These are phyloP conservation scores for Erinaceus europaeus DNA, from an alignment of 2,113 vertebrate species.

Conservation along the genomic window DNA sequence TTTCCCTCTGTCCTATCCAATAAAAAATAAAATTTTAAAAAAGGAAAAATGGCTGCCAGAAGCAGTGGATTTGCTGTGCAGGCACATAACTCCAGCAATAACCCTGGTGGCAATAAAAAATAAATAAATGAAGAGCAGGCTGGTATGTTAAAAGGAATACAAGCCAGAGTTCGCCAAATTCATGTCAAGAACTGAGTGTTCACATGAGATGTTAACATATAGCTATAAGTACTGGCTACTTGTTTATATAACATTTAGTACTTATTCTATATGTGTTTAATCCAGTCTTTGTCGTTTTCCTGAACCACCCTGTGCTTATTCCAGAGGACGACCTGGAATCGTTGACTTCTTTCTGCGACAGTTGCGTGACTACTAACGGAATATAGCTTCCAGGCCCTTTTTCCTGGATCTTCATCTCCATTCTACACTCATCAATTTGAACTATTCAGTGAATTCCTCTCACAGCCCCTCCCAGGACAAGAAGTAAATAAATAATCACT, in stretches of 20 bases:
- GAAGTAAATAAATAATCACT: not conserved
- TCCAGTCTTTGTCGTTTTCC: not conserved
- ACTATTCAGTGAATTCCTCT: not conserved
- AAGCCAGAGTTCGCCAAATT: not conserved
- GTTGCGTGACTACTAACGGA: not conserved
- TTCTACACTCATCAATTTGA: conserved; percentile 6
- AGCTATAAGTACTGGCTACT: not conserved
- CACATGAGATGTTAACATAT: not conserved
- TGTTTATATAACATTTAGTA: not conserved
- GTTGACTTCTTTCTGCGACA: not conserved
- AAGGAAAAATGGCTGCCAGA: no score
- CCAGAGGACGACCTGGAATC: not conserved
- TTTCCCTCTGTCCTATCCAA: no score
- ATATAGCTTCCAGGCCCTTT: not conserved
- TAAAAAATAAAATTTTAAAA: no score
- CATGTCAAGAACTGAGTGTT: not conserved
- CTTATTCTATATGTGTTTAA: not conserved
- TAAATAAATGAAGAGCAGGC: no score
- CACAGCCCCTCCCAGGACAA: not conserved
- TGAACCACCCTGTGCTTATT: not conserved
- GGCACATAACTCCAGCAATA: no score
- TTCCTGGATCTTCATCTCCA: not conserved
- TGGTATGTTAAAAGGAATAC: not conserved
- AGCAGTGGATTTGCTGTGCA: no score
- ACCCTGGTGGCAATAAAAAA: no score